Conservation (phyloP, 2,113 vertebrate species). For the Hyperoodon ampullatus region DNA sequence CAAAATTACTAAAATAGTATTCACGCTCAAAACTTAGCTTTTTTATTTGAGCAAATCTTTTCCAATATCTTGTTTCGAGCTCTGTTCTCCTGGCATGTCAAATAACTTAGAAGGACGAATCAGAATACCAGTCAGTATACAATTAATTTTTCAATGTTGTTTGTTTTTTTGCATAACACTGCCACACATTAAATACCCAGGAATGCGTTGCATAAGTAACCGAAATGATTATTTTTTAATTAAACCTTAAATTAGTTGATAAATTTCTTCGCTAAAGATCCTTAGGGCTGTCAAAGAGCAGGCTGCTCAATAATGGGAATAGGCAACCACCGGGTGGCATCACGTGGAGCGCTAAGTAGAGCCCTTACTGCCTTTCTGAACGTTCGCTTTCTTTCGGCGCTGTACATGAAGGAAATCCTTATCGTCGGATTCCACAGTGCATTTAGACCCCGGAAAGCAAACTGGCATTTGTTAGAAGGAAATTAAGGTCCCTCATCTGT, state of each 20-base stretch:
- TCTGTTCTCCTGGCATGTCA: background rate
- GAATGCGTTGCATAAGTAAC: background rate
- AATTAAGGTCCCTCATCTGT: background rate
- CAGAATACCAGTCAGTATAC: background rate
- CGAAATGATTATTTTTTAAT: background rate
- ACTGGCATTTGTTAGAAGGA: background rate
- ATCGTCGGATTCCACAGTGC: background rate
- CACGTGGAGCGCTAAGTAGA: conserved; percentile 35
- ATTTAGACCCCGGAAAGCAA: background rate
- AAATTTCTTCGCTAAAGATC: background rate
- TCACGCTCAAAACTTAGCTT: background rate
- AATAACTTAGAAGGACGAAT: background rate
- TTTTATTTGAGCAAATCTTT: background rate
- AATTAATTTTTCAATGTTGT: background rate
- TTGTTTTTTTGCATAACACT: background rate
- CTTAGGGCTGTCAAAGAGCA: background rate
- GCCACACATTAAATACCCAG: background rate
- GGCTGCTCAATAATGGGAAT: background rate
- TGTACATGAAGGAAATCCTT: background rate
- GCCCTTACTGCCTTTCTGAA: background rate
- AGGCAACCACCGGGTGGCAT: background rate
- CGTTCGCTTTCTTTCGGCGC: background rate
- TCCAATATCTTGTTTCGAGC: background rate
- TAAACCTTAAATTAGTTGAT: background rate
- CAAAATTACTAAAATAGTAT: background rate